Base-by-base conservation (phyloP, 2,797 vertebrate species). In the Varecia variegata region DNA sequence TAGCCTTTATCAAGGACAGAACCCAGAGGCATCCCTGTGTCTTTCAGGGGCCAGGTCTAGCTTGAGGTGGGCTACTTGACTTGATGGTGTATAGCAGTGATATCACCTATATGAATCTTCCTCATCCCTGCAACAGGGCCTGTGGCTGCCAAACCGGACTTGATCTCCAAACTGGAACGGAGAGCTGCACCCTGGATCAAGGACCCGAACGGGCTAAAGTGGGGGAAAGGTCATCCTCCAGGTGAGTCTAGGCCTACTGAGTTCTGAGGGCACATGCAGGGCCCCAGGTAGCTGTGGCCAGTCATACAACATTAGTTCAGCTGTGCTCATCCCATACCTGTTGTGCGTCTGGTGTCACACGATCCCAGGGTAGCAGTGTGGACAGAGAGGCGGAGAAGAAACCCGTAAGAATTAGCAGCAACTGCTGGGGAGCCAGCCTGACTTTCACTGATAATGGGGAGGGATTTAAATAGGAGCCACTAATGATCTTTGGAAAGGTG, bases 121-220 rank as follows among this genome's bases (percentile, higher is more conserved):
- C 93, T 76, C 13, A 13, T 88, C 77, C 58, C 80, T 13, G 5
- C 25, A 35, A 25, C 9, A 97, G 97, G 93, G 52, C 88, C 91
- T 45, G 56, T 70, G n/a, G 62, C 94, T 20, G 70, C 95, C 74
- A 97, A 96, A 23, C 97, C 97, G 60, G 93, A 94, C 35, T 77
- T 96, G 93, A 97, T 97, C 89, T 94, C 77, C 32, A 97, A 91
- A 58, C 70, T 97, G 93, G 92, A 97, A 23, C 70, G 9, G 23
- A 93, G 95, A 68, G 62, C 91, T 25, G 35, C 79, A 4, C 96
- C 95, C 50, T 97, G 97, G 95, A 87, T 81, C 68, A 91, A 56
- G 65, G 93, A 92, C 47, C 82, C 93, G 7, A 13, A 35, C 0
- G 45, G 82, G 32, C 35, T 62, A 1, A 76, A 67, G 58, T 84